A percentile compares a stretch with the other conserved stretches of the same genome.
These are phyloP conservation scores for Spatulosminthurus flaviceps DNA, from an alignment of 2,888 invertebrate species.

Conservation along the genomic window DNA sequence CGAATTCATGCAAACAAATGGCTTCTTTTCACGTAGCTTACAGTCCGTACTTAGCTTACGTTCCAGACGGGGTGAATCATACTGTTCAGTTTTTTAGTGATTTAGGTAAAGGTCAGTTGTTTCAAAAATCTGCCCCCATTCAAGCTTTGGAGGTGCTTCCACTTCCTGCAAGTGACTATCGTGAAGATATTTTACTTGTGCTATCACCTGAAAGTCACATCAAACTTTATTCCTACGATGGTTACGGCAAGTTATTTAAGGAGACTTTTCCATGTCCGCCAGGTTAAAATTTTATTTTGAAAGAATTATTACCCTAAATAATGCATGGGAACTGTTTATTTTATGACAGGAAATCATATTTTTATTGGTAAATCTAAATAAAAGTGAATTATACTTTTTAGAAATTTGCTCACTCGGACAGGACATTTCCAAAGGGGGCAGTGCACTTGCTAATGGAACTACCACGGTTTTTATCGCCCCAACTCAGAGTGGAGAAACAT, in stretches of 20 bases:
- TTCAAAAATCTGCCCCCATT: conserved; percentile 28
- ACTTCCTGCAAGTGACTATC: conserved; percentile 47
- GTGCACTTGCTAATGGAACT: conserved; percentile 44
- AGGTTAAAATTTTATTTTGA: conserved; percentile 37
- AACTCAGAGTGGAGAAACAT: not conserved
- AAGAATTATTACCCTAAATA: no score
- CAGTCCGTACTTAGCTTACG: conserved; percentile 52
- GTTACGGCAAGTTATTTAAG: conserved; percentile 37
- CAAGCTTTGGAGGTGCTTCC: conserved; percentile 48
- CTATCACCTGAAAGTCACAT: conserved; percentile 26
- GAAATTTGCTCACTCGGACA: conserved; percentile 37
- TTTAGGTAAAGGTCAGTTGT: conserved; percentile 49
- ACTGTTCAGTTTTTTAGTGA: conserved; percentile 50
- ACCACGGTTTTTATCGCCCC: conserved; percentile 49
- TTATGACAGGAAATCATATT: no score
- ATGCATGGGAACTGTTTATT: no score
- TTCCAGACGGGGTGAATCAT: conserved; percentile 24
- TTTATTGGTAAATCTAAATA: no score
- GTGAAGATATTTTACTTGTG: conserved; percentile 51
- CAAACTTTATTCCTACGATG: conserved; percentile 51
- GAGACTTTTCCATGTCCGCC: conserved; percentile 44
- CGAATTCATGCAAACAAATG: conserved; percentile 38
- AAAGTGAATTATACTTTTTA: not conserved
- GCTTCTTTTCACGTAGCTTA: conserved; percentile 54
- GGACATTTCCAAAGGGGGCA: conserved; percentile 45